Evolutionary conservation across 92 coral and sea anemone genomes (phyloP).

Genomic region (Porites divaricata): DNA sequence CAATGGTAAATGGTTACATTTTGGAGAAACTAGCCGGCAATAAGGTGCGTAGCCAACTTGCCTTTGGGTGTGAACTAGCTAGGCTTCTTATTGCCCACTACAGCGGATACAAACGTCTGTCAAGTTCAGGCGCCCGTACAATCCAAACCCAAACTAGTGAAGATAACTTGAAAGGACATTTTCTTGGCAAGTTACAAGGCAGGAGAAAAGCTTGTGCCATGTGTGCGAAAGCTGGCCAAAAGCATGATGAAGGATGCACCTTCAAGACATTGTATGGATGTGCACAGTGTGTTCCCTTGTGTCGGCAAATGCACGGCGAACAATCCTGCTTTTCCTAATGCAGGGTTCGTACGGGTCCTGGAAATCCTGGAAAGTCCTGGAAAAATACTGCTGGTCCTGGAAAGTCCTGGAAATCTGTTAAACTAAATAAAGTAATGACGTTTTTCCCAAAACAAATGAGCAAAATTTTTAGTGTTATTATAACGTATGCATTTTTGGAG

Average conservation of each 20-base stretch:
- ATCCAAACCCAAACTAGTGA: too few relatives aligned
- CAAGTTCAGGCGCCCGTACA: too few relatives aligned
- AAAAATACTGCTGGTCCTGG: too few relatives aligned
- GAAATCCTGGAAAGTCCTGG: too few relatives aligned
- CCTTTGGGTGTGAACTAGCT: conserved; percentile 30
- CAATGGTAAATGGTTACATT: conserved; percentile 51
- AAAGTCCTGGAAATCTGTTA: too few relatives aligned
- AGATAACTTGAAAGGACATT: conserved; percentile 12
- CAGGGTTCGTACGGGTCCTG: too few relatives aligned
- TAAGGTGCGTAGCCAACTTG: conserved; percentile 34
- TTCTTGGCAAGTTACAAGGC: conserved; percentile 18
- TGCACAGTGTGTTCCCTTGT: conserved; percentile 45
- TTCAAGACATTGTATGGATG: conserved; percentile 27
- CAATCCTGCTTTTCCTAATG: not conserved
- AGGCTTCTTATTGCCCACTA: conserved; percentile 35
- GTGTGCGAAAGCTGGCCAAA: conserved; percentile 30
- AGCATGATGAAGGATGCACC: conserved; percentile 32
- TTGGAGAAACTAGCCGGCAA: conserved; percentile 31
- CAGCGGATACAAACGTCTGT: conserved; percentile 4
- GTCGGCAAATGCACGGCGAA: conserved; percentile 21
- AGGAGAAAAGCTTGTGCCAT: conserved; percentile 46
- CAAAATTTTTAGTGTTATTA: too few relatives aligned
- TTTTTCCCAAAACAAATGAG: too few relatives aligned
- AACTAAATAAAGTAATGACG: too few relatives aligned
- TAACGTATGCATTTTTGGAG: too few relatives aligned